Conservation (phyloP, 2,888 invertebrate species). For the Dorcus hopei region DNA sequence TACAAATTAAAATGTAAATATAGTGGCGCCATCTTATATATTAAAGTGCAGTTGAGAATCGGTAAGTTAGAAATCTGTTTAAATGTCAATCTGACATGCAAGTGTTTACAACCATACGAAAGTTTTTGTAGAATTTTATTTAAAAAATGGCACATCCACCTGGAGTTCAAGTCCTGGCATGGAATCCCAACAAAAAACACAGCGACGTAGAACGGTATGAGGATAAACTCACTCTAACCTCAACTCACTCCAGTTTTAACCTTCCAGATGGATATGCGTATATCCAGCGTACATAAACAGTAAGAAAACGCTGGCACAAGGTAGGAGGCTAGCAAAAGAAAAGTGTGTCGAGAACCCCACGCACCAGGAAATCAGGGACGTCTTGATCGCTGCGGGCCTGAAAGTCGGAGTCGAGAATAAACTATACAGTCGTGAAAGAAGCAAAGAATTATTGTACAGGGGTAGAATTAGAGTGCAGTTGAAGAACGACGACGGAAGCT, state of each 20-base stretch:
- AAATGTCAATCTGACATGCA: too few relatives aligned
- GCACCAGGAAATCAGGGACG: constrained; percentile 91
- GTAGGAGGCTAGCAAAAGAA: constrained; percentile 78
- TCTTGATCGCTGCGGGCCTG: constrained; percentile 77
- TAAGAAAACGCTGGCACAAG: constrained; percentile 87
- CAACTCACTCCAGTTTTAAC: constrained; percentile 12
- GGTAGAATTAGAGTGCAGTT: constrained; percentile 92
- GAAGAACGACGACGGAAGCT: constrained; percentile 83
- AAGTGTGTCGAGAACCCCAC: constrained; percentile 94
- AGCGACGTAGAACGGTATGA: constrained; percentile 72
- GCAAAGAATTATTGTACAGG: constrained; percentile 80
- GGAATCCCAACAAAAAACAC: constrained; percentile 74
- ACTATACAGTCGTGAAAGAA: constrained; percentile 84
- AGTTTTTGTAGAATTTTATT: too few relatives aligned
- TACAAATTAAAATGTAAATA: too few relatives aligned
- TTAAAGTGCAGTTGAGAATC: too few relatives aligned
- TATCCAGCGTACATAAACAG: constrained; percentile 96
- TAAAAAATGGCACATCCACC: constrained; percentile 18
- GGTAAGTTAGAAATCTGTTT: too few relatives aligned
- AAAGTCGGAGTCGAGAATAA: constrained; percentile 90
- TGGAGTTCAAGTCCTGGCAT: constrained; percentile 58
- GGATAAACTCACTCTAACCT: constrained; percentile 19
- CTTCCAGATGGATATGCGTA: constrained; percentile 86
- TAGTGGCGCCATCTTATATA: too few relatives aligned
- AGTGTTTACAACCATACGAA: too few relatives aligned